phyloP scores from a whole-genome alignment of 2,888 invertebrate species.

The Neocrepidodera transversa region DNA sequence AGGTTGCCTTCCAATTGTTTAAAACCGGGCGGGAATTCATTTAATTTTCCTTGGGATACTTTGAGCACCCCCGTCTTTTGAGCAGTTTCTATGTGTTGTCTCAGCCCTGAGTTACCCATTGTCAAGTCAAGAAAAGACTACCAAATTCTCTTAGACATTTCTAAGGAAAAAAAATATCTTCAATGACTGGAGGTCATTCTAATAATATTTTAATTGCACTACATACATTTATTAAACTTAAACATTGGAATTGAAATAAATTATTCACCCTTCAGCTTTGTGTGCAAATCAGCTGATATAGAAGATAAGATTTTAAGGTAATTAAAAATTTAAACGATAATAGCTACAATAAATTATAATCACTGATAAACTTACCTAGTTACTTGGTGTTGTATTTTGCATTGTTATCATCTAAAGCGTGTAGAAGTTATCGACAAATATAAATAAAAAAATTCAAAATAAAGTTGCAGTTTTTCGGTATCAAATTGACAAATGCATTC shows the following conservation, averaged over 20 bases:
- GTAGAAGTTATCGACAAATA: not conserved
- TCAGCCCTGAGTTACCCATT: slow-evolving; percentile 91
- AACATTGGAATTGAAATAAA: too few species aligned
- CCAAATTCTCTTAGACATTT: not conserved
- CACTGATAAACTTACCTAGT: slow-evolving; percentile 24
- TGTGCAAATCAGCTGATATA: slow-evolving; percentile 26
- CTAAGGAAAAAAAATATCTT: not conserved
- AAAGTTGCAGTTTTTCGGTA: not conserved
- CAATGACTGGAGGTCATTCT: too few species aligned
- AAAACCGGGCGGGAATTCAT: slow-evolving; percentile 78
- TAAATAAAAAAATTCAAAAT: slow-evolving; percentile 3
- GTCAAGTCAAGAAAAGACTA: slow-evolving; percentile 8
- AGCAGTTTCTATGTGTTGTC: slow-evolving; percentile 93
- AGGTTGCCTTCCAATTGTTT: slow-evolving; percentile 71
- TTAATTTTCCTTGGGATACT: slow-evolving; percentile 81
- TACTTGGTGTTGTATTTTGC: slow-evolving; percentile 8
- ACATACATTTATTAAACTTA: too few species aligned
- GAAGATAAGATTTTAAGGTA: slow-evolving; percentile 29
- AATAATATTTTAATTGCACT: not conserved
- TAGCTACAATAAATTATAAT: slow-evolving; percentile 21
- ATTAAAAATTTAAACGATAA: slow-evolving; percentile 14
- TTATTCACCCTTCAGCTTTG: too few species aligned
- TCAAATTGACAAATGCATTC: slow-evolving; percentile 14
- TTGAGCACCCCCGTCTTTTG: slow-evolving; percentile 95
- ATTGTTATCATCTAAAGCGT: slow-evolving; percentile 3